Evolutionary conservation across 2,113 vertebrate species (phyloP).

Genomic region (Progne subis): DNA sequence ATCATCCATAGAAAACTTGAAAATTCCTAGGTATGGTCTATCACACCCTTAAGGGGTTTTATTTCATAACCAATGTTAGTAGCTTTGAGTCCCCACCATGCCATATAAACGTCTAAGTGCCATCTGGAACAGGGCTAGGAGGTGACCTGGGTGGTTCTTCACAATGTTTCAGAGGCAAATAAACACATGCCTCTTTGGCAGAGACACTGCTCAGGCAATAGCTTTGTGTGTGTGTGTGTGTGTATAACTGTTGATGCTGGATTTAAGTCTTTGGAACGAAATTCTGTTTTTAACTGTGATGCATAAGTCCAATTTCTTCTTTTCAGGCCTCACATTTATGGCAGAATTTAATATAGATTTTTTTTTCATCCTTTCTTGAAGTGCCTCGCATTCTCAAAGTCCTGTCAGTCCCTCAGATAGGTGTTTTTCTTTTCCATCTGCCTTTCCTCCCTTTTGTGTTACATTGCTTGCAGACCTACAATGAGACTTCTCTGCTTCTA

Average conservation of each 20-base stretch:
- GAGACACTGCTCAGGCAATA: not conserved
- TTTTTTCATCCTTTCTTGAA: not conserved
- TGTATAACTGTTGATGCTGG: fast-evolving
- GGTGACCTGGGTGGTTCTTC: not conserved
- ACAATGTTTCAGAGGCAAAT: not conserved
- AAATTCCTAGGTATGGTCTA: not conserved
- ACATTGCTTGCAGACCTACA: not conserved
- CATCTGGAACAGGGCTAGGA: not conserved
- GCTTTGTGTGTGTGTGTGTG: not conserved
- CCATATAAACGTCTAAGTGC: not conserved
- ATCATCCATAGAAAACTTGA: not conserved
- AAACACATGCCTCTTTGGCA: not conserved
- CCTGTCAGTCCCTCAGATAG: not conserved
- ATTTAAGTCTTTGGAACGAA: not conserved
- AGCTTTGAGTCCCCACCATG: not conserved
- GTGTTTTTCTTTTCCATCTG: not conserved
- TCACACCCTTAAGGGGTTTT: not conserved
- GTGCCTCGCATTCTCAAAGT: not conserved
- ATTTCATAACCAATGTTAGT: not conserved
- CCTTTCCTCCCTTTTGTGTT: not conserved
- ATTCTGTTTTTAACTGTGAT: not conserved
- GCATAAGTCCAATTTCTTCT: not conserved
- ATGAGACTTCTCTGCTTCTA: not conserved
- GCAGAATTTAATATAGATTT: not conserved
- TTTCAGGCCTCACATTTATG: not conserved